Base-by-base conservation (phyloP, 2,797 vertebrate species). In the Sarcoramphus papa region DNA sequence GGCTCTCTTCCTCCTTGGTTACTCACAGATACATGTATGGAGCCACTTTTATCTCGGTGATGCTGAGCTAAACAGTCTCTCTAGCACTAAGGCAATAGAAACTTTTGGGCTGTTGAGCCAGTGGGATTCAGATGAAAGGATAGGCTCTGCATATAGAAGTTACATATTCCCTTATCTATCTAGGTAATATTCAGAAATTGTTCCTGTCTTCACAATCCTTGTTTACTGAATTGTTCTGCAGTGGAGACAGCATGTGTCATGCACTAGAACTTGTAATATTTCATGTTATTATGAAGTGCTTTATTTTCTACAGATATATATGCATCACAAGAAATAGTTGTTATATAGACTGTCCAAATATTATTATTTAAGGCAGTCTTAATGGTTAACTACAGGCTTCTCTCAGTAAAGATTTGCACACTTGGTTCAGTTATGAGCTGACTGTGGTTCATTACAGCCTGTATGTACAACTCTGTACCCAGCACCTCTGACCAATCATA, bases 21-120 rank as follows among this genome's bases (percentile, higher is more conserved):
- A 62, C 28, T 78, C 51, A n/a, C 33, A 79, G 37, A n/a, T 74
- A 69, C 2, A n/a, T 0, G 0, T 47, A 30, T 6, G 35, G 48
- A 86, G 31, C n/a, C 53, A 47, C 68, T 75, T 86, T 24, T 47
- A 47, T 47, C 43, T 89, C 65, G 20, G n/a, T 75, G 37, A 30
- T 88, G 64, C 64, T 72, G 56, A 93, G 48, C 60, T 78, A 72
- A 76, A 53, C 24, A 54, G 16, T 59, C 47, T 79, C 33, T 69
- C 17, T 60, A 33, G 37, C 33, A 31, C 59, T 74, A 57, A 47
- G 28, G 14, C 2, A 12, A 54, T 2, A 63, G 25, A 54, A 86
- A 45, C 30, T 62, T 91, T 31, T 23, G n/a, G 72, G 60, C 57
- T 88, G 6, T 69, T 80, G 23, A 77, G 53, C 30, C 18, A 65